Evolutionary conservation across 2,888 invertebrate genomes (phyloP).

Genomic region (Crioceris asparagi): DNA sequence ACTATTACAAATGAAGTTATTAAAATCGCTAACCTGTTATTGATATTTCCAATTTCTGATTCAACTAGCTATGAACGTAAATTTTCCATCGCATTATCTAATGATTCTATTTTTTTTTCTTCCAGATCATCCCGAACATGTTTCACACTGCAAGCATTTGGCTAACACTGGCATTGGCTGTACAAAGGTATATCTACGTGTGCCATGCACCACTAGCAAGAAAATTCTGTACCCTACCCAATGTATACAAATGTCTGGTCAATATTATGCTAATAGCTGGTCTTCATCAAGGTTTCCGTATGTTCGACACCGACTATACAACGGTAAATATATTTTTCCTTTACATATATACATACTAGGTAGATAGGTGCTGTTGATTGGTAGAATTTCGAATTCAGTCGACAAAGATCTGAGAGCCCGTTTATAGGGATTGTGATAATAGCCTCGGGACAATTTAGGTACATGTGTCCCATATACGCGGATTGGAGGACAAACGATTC

Average conservation of each 20-base stretch:
- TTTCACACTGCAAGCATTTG: constrained; percentile 93
- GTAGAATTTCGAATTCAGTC: too few relatives aligned
- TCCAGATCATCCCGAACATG: constrained; percentile 65
- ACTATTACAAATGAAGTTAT: too few relatives aligned
- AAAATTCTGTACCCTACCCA: constrained; percentile 62
- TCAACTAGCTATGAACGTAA: too few relatives aligned
- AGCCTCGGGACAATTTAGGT: too few relatives aligned
- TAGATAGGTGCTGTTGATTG: too few relatives aligned
- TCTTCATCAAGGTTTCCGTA: constrained; percentile 72
- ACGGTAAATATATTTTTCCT: constrained; percentile 26
- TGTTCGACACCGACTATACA: constrained; percentile 59
- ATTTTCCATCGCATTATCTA: too few relatives aligned
- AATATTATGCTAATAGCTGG: constrained; percentile 70
- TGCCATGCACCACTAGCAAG: constrained; percentile 85
- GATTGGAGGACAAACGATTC: too few relatives aligned
- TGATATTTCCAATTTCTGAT: too few relatives aligned
- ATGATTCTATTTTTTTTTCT: constrained; percentile 14
- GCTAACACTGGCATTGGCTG: constrained; percentile 82
- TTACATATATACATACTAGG: neutral
- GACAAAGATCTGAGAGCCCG: too few relatives aligned
- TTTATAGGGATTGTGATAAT: too few relatives aligned
- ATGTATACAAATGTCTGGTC: constrained; percentile 67
- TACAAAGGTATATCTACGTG: constrained; percentile 90
- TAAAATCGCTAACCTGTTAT: too few relatives aligned
- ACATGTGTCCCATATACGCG: too few relatives aligned